Conservation (phyloP, 2,888 invertebrate species). For the Silvanus unidentatus region DNA sequence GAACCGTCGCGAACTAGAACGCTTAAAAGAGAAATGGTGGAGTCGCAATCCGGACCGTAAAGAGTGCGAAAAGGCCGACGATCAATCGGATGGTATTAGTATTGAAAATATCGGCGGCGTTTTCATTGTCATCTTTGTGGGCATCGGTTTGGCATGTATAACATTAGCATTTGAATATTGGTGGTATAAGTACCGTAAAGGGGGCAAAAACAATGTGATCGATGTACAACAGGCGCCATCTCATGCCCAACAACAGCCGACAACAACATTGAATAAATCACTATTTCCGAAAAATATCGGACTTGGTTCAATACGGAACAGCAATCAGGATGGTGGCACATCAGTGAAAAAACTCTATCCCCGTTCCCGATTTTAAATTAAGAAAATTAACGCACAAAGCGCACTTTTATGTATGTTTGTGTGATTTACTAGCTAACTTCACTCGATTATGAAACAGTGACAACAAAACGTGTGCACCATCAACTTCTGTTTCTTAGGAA, state of each 20-base stretch:
- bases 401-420: no score
- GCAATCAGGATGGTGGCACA: background rate
- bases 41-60: conserved; percentile 72
- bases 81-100: conserved; percentile 94
- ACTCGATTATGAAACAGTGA: no score
- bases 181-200: conserved; percentile 59
- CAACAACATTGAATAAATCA: background rate
- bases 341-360: conserved; percentile 21
- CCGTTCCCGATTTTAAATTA: conserved; percentile 32
- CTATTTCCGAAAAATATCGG: conserved; percentile 1
- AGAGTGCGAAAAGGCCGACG: conserved; percentile 76
- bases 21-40: conserved; percentile 97
- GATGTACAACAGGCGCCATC: conserved; percentile 55
- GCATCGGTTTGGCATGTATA: conserved; percentile 84
- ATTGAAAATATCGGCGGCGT: conserved; percentile 98
- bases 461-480: no score
- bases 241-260: conserved; percentile 2
- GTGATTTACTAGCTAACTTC: no score
- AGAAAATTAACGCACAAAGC: no score
- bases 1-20: conserved; percentile 89
- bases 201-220: conserved; percentile 46
- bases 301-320: background rate
- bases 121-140: conserved; percentile 95
- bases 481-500: no score
- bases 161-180: conserved; percentile 91